A percentile compares a stretch with the other conserved stretches of the same genome.
Evolutionary conservation across 2,113 vertebrate genomes (phyloP).

Genomic region (Eubucco bourcierii): DNA sequence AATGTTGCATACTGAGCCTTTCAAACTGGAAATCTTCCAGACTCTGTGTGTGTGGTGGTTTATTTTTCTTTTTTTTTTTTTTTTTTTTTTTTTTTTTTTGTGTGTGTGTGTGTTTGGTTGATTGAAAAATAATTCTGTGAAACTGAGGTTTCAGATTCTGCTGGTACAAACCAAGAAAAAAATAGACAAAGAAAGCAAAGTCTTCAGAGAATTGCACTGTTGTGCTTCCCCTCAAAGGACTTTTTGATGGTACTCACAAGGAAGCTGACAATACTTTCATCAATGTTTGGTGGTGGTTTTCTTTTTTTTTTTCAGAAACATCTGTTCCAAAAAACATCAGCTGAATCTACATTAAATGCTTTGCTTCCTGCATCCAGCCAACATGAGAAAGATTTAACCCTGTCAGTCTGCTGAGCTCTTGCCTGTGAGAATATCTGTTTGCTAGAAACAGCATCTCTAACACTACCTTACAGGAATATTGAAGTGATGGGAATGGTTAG

Average conservation of each 20-base stretch:
- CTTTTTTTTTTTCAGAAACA: constrained; percentile 40
- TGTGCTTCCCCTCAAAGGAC: constrained; percentile 22
- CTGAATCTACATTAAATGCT: constrained; percentile 45
- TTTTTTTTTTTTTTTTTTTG: neutral
- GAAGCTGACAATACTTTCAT: constrained; percentile 44
- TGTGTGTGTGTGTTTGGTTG: neutral
- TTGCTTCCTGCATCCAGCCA: constrained; percentile 17
- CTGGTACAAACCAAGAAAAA: neutral
- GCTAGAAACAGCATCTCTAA: neutral
- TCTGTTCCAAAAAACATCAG: constrained; percentile 52
- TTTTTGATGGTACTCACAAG: constrained; percentile 32
- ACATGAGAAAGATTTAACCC: neutral
- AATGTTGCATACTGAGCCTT: neutral
- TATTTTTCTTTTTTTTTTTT: neutral
- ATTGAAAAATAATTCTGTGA: neutral
- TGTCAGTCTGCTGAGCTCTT: constrained; percentile 14
- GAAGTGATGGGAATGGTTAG: neutral
- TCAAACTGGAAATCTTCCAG: neutral
- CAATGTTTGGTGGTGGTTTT: neutral
- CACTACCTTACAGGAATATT: neutral
- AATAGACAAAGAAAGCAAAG: neutral
- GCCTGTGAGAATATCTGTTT: constrained; percentile 8
- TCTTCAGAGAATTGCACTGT: neutral
- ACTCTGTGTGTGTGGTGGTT: neutral
- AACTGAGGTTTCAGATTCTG: neutral